These are phyloP conservation scores for Ceyx cyanopectus DNA, from an alignment of 2,113 vertebrate species.

Conservation along the genomic window DNA sequence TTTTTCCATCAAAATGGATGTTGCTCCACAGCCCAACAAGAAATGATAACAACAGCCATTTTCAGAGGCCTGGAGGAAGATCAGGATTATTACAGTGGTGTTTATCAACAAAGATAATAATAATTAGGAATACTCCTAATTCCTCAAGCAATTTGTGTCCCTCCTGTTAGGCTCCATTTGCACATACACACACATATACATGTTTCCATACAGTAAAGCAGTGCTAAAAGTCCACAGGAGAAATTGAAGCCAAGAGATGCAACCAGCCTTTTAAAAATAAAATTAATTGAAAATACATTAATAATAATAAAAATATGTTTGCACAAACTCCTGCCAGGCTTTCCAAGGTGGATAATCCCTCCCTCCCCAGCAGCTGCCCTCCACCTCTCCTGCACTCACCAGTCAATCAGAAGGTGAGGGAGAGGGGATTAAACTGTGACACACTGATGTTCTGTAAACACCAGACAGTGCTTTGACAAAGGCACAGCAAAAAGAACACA, in stretches of 20 bases:
- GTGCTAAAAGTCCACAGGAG: not conserved
- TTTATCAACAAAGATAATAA: constrained; percentile 16
- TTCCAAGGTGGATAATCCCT: not conserved
- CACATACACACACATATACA: not conserved
- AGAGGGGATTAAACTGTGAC: not conserved
- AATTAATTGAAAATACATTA: not conserved
- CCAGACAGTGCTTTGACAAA: not conserved
- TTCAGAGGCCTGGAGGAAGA: not conserved
- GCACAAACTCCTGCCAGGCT: fast-evolving
- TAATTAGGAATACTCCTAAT: not conserved
- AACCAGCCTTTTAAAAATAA: not conserved
- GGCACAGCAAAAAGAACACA: not conserved
- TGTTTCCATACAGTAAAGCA: not conserved
- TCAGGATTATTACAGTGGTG: not conserved
- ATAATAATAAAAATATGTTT: not conserved
- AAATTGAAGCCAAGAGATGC: not conserved
- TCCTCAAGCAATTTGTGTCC: not conserved
- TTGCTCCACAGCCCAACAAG: not conserved
- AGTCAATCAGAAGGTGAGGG: not conserved
- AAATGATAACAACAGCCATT: not conserved
- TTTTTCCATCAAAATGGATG: not conserved
- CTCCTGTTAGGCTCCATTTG: not conserved
- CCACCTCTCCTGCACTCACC: not conserved
- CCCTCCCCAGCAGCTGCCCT: not conserved
- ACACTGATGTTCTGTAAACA: not conserved